Evolutionary conservation across 2,888 invertebrate genomes (phyloP).

Genomic region (Eubasilissa splendida): DNA sequence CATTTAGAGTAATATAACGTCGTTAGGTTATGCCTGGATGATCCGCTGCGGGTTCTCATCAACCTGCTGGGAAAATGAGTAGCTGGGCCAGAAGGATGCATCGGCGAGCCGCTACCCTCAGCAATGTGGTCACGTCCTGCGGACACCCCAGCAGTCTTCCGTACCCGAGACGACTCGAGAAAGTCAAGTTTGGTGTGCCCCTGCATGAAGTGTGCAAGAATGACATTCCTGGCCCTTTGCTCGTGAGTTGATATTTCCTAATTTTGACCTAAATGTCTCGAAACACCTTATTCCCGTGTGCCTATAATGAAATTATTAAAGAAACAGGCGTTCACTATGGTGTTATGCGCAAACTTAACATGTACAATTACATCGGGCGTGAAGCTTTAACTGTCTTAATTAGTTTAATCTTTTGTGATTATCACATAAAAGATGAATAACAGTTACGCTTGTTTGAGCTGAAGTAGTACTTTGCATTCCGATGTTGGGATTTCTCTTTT

Average conservation of each 20-base stretch:
- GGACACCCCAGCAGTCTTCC: constrained; percentile 73
- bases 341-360: too few species aligned
- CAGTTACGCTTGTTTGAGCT: constrained; percentile 13
- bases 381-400: not conserved
- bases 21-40: constrained; percentile 50
- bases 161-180: constrained; percentile 82
- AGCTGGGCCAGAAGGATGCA: constrained; percentile 95
- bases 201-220: constrained; percentile 95
- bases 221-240: constrained; percentile 93
- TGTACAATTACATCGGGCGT: constrained; percentile 5
- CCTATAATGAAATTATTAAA: not conserved
- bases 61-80: constrained; percentile 76
- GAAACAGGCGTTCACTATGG: not conserved
- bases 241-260: constrained; percentile 74
- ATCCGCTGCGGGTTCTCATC: constrained; percentile 30
- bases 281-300: not conserved
- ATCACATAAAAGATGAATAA: constrained; percentile 19
- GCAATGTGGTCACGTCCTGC: constrained; percentile 93
- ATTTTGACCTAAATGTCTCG: not conserved
- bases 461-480: not conserved
- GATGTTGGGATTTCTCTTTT: too few species aligned
- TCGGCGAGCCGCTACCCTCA: constrained; percentile 90
- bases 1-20: constrained; percentile 31
- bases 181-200: constrained; percentile 95
- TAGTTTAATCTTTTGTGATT: constrained; percentile 4